Evolutionary conservation across 2,113 vertebrate genomes (phyloP).

Genomic region (Spizaetus ornatus): DNA sequence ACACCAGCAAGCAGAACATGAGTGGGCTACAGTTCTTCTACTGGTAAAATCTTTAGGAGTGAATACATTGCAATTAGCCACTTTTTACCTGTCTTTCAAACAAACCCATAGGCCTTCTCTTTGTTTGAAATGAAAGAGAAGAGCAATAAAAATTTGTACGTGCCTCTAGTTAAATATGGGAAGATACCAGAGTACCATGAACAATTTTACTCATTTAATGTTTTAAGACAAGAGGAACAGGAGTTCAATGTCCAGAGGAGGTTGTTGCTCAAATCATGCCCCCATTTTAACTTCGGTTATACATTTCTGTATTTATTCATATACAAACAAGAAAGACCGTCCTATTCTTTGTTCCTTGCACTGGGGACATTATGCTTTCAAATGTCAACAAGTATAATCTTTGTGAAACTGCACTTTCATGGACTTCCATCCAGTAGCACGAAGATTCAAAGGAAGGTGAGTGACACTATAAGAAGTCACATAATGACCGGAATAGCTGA

Average conservation of each 20-base stretch:
- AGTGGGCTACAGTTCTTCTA: background rate
- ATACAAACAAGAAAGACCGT: background rate
- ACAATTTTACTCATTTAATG: background rate
- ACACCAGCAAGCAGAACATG: background rate
- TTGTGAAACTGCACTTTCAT: background rate
- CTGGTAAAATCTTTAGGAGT: background rate
- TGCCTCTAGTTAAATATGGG: background rate
- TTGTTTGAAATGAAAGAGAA: background rate
- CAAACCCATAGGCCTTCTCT: background rate
- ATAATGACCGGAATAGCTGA: background rate
- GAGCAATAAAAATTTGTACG: background rate
- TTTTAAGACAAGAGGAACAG: background rate
- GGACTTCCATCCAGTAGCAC: background rate
- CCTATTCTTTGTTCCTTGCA: background rate
- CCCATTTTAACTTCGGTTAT: background rate
- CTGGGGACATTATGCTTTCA: background rate
- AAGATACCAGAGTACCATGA: background rate
- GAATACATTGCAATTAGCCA: background rate
- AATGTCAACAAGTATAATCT: background rate
- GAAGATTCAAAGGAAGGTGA: background rate
- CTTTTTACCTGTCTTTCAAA: background rate
- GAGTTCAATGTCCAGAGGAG: background rate
- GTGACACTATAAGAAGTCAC: background rate
- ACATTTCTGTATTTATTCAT: background rate
- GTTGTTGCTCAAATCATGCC: background rate